phyloP scores from a whole-genome alignment of 1,140 invertebrate genomes.

The Lycorma delicatula region DNA sequence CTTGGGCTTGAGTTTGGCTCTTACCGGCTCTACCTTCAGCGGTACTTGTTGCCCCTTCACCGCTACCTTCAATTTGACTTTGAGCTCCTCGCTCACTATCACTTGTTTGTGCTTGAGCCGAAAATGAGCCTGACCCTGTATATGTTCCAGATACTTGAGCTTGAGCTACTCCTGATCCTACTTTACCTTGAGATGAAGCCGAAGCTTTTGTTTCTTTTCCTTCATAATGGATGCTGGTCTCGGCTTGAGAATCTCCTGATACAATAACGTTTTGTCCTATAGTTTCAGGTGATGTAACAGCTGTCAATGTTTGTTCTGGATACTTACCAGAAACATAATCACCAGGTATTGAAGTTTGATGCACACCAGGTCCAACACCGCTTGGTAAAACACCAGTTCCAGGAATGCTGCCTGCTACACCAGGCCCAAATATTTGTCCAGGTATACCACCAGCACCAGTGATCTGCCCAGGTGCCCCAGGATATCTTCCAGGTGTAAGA shows the following conservation, averaged over 20 bases:
- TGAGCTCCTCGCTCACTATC: slow-evolving; percentile 63
- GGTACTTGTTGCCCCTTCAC: slow-evolving; percentile 60
- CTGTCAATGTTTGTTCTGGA: no score
- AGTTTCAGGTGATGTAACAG: neutral
- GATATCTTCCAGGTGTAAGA: neutral
- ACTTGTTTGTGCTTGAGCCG: slow-evolving; percentile 68
- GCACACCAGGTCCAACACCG: slow-evolving; percentile 12
- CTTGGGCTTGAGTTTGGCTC: slow-evolving; percentile 67
- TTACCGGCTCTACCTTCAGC: slow-evolving; percentile 62
- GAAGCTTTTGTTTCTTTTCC: slow-evolving; percentile 60
- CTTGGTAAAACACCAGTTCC: slow-evolving; percentile 17
- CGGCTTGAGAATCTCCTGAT: slow-evolving; percentile 55
- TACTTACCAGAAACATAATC: neutral
- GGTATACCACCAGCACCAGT: no score
- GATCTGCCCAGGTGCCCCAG: no score
- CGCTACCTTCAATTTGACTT: slow-evolving; percentile 60
- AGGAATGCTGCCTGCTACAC: slow-evolving; percentile 2
- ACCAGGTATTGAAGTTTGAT: slow-evolving; percentile 17
- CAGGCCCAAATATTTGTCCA: no score
- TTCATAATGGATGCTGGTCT: slow-evolving; percentile 56
- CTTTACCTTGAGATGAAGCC: slow-evolving; percentile 64
- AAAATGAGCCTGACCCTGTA: slow-evolving; percentile 63
- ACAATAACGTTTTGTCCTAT: no score
- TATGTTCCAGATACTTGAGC: slow-evolving; percentile 71
- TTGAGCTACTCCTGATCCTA: slow-evolving; percentile 59